These are phyloP conservation scores for Coleophora flavipennella DNA, from an alignment of 2,888 invertebrate species.

Conservation along the genomic window DNA sequence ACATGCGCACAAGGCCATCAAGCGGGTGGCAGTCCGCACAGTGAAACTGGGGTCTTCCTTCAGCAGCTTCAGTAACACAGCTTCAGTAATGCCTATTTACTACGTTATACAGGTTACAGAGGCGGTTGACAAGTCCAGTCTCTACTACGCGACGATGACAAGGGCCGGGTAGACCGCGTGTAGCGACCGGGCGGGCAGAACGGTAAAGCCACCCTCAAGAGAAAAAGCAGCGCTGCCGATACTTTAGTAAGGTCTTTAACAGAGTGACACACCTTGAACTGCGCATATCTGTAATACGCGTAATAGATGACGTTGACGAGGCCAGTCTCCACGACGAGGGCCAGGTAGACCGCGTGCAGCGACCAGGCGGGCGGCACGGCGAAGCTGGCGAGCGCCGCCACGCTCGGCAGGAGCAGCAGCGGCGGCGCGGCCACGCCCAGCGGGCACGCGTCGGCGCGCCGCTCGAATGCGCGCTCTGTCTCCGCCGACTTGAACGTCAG, in stretches of 20 bases:
- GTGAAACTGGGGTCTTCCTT: too few relatives aligned
- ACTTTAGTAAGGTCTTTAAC: constrained; percentile 23
- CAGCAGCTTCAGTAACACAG: too few relatives aligned
- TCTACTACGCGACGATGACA: constrained; percentile 38
- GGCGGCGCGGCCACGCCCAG: constrained; percentile 49
- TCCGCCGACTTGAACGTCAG: constrained; percentile 48
- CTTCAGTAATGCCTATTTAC: too few relatives aligned
- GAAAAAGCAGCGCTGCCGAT: constrained; percentile 53
- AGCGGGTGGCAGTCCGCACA: too few relatives aligned
- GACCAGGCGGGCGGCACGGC: constrained; percentile 47
- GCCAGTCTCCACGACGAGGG: constrained; percentile 45
- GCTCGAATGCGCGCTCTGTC: constrained; percentile 43
- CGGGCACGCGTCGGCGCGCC: constrained; percentile 47
- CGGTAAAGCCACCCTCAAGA: too few relatives aligned
- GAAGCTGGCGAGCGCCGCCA: constrained; percentile 45
- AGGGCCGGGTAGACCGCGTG: constrained; percentile 46
- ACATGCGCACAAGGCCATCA: too few relatives aligned
- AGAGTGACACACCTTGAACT: constrained; percentile 38
- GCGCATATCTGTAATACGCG: constrained; percentile 41
- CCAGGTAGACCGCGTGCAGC: constrained; percentile 45
- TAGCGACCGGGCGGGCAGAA: constrained; percentile 41
- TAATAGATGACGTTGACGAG: constrained; percentile 49
- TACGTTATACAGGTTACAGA: too few relatives aligned
- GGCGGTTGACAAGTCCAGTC: too few relatives aligned
- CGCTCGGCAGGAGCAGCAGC: constrained; percentile 56